Base-by-base conservation (phyloP, 2,113 vertebrate genomes). In the Salvator merianae region DNA sequence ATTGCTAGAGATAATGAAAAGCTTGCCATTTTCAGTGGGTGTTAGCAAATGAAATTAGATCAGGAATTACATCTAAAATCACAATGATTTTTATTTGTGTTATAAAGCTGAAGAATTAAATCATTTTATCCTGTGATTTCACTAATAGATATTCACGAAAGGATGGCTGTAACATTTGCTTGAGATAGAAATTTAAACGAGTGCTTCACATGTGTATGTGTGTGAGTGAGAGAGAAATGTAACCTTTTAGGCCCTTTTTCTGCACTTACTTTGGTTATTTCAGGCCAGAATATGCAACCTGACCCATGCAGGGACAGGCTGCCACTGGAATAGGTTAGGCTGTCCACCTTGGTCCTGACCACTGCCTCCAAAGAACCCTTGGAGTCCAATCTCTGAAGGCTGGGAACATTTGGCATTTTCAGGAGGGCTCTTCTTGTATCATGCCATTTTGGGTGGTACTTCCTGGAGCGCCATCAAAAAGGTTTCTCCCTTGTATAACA, bases 1-100 rank as follows among this genome's bases (percentile, higher is more conserved):
- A 59, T 82, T 84, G 81, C 13, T 91, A 32, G 13, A 43, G 32
- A 84, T 79, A 3, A 85, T 74, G 59, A 2, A 84, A 74, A 26
- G 50, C 63, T 68, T 62, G 73, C 77, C 79, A 81, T 59, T 18
- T 4, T 78, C n/a, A 77, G 32, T 13, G 6, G 26, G 59, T 32
- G 36, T 62, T 76, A 76, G 50, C 34, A 12, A 74, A 38, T 12
- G 14, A 38, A 85, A 77, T 76, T 74, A 68, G 30, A 84, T 76
- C 3, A 1, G 0, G 72, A 1, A 53, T 71, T 84, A 87, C 40
- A 7, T 87, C 77, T 70, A 7, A 38, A 73, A 73, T 9, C 2
- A 20, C 78, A 69, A 30, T 38, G 20, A 32, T 87, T 78, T 0
- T 0, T 74, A 59, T 81, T 53, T 59, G 5, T 24, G 78, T 13